Evolutionary conservation across 2,888 invertebrate species (phyloP).

Genomic region (Iphiclides podalirius): DNA sequence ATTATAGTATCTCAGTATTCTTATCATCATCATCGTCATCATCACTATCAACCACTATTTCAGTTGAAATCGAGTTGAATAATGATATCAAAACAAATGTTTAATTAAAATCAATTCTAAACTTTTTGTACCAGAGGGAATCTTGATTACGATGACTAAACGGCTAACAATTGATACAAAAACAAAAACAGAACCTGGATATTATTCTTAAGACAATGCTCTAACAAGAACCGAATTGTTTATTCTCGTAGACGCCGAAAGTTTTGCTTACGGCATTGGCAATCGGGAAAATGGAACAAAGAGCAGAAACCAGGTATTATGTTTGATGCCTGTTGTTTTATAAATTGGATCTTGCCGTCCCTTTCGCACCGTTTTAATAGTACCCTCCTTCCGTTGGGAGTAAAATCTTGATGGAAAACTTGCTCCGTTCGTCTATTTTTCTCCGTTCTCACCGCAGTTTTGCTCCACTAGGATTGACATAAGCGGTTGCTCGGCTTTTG

Average conservation of each 20-base stretch:
- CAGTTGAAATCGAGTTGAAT: too few relatives aligned
- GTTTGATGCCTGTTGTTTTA: slow-evolving; percentile 4
- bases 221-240: neutral
- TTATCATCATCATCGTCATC: too few relatives aligned
- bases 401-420: slow-evolving; percentile 16
- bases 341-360: slow-evolving; percentile 14
- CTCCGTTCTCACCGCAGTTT: neutral
- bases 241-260: neutral
- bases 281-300: slow-evolving; percentile 6
- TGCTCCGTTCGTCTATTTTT: slow-evolving; percentile 8
- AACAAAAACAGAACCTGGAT: neutral
- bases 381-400: neutral
- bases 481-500: neutral
- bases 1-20: too few relatives aligned
- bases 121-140: too few relatives aligned
- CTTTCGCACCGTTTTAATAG: slow-evolving; percentile 17
- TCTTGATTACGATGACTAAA: neutral
- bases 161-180: neutral
- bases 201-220: neutral
- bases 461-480: neutral
- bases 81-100: too few relatives aligned
- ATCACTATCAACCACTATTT: too few relatives aligned
- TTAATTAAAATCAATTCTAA: too few relatives aligned
- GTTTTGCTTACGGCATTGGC: slow-evolving; percentile 6
- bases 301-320: slow-evolving; percentile 13